phyloP scores from a whole-genome alignment of 1,140 invertebrate species.

The Trichonephila inaurata region DNA sequence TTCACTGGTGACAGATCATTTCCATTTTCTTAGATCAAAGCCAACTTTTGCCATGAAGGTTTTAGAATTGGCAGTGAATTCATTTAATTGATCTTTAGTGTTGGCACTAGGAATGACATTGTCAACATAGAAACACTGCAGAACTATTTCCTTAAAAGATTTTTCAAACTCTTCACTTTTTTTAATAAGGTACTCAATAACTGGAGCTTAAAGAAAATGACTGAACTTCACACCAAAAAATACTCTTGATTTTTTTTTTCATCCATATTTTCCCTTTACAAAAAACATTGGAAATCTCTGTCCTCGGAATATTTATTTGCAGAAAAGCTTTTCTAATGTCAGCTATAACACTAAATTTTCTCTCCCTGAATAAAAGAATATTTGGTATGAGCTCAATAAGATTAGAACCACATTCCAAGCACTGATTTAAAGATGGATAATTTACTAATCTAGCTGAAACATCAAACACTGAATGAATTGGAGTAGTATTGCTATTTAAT shows the following conservation, averaged over 20 bases:
- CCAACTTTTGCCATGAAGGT: too few species aligned
- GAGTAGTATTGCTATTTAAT: neutral
- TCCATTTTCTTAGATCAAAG: constrained; percentile 31
- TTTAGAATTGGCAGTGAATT: too few species aligned
- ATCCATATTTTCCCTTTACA: constrained; percentile 2
- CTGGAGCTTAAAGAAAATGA: neutral
- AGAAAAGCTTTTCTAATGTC: constrained; percentile 25
- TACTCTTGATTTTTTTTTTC: neutral
- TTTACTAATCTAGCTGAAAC: neutral
- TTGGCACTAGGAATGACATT: too few species aligned
- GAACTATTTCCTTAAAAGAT: neutral
- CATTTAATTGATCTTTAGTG: too few species aligned
- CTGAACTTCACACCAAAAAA: constrained; percentile 1
- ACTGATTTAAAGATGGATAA: neutral
- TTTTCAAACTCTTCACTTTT: neutral
- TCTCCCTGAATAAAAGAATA: neutral
- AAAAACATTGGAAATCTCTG: neutral
- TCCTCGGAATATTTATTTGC: neutral
- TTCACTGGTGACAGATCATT: neutral
- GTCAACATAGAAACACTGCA: too few species aligned
- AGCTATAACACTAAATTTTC: too few species aligned
- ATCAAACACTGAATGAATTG: constrained; percentile 17
- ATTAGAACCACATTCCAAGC: neutral
- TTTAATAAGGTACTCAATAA: neutral
- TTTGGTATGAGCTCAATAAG: neutral